These are phyloP conservation scores for Eucidaris tribuloides DNA, from an alignment of 35 echinoderm and acorn worm genomes.

Conservation along the genomic window DNA sequence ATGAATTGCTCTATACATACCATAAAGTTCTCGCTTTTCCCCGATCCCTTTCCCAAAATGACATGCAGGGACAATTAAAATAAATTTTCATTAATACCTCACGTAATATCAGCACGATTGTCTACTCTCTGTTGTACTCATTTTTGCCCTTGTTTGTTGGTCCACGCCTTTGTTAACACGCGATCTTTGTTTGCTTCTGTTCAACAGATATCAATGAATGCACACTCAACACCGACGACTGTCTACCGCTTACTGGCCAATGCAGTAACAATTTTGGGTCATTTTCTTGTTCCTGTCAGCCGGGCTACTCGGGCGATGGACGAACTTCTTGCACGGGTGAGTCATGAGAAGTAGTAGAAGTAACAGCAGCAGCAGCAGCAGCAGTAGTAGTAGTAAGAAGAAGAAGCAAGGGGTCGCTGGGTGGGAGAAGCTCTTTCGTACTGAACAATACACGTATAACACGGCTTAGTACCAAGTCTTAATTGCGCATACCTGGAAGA, in stretches of 20 bases:
- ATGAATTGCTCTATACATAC: neutral
- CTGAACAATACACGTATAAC: too few species aligned
- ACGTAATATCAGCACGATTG: neutral
- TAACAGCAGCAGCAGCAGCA: neutral
- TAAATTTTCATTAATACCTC: neutral
- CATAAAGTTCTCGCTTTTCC: neutral
- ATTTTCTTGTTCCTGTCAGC: conserved; percentile 47
- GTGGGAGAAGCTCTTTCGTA: too few species aligned
- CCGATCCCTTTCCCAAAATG: neutral
- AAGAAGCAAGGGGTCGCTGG: too few species aligned
- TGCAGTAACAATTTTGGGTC: conserved; percentile 48
- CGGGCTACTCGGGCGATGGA: conserved; percentile 60
- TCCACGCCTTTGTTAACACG: too few species aligned
- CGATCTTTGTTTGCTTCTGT: neutral
- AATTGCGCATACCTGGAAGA: too few species aligned
- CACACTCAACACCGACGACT: conserved; percentile 29
- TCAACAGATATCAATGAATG: conserved; percentile 72
- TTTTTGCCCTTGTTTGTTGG: too few species aligned
- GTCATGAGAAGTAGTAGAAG: neutral
- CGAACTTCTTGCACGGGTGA: conserved; percentile 40
- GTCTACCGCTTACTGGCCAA: neutral
- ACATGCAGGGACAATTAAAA: neutral
- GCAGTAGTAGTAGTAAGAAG: neutral
- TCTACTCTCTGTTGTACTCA: neutral
- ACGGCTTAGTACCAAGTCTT: too few species aligned